Conservation (phyloP, 2,797 vertebrate species). For the Notamacropus eugenii region DNA sequence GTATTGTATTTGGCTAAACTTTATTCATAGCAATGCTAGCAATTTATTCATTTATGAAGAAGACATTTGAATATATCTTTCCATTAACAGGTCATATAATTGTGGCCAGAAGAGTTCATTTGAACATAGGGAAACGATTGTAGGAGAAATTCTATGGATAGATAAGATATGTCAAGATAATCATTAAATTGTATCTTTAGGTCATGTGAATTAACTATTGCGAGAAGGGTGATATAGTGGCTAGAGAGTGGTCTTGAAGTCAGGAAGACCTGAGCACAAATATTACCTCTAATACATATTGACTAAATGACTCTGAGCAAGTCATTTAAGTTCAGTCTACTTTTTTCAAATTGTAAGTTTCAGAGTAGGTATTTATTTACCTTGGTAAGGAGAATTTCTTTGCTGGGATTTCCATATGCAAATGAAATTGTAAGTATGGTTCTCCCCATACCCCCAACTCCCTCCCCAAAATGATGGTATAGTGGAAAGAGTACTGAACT, state of each 20-base stretch:
- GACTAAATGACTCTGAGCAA: not conserved
- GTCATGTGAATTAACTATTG: not conserved
- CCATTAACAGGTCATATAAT: conserved; percentile 17
- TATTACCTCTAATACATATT: not conserved
- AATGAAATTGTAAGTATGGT: not conserved
- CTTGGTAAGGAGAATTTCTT: not conserved
- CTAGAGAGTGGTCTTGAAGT: not conserved
- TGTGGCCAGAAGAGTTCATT: conserved; percentile 13
- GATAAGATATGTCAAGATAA: not conserved
- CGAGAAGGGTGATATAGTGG: not conserved
- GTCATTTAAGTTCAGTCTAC: not conserved
- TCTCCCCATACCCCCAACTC: not conserved
- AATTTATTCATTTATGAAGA: conserved; percentile 31
- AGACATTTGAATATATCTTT: conserved; percentile 41
- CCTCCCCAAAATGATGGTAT: not conserved
- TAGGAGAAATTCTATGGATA: not conserved
- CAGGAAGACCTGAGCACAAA: not conserved
- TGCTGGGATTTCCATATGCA: not conserved
- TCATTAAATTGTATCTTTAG: conserved; percentile 20
- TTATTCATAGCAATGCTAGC: conserved; percentile 41
- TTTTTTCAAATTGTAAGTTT: not conserved
- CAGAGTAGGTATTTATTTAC: not conserved
- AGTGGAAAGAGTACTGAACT: not conserved
- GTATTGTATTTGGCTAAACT: conserved; percentile 15
- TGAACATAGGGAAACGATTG: conserved; percentile 13